Base-by-base conservation (phyloP, 2,113 vertebrate species). In the Proterorhinus semilunaris region DNA sequence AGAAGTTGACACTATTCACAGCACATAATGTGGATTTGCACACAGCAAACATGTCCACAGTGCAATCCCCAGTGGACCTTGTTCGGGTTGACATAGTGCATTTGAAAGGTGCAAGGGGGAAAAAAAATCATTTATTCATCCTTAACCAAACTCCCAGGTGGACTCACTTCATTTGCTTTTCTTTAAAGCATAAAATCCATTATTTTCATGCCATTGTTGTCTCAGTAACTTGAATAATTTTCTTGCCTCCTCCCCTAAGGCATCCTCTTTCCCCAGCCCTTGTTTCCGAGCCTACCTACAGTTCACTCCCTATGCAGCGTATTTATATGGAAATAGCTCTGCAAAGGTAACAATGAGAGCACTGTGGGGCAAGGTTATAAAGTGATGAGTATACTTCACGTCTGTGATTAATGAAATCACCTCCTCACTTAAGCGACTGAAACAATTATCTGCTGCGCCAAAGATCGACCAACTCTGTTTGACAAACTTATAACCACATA, bases 91-190 rank as follows among this genome's bases (percentile, higher is more conserved):
- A 74, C 71, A 50, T 55, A 62, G 76, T 73, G 62, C 8, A 57
- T 76, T 68, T 68, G 72, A 75, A 59, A 66, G 64, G 8, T 71
- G 62, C 27, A 27, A 43, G 62, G 8, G 13, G 59, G 61, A 15
- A 52, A 78, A 27, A 64, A 57, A 80, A 66, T 73, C 0, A 81
- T 87, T 69, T 81, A 78, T 83, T 87, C 73, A 51, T 79, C 63
- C 53, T 0, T 17, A 10, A 16, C 11, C 53, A 6, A 10, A 9
- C 21, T 70, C 75, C 58, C 67, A n/a, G 9, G 46, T 62, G 65
- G 62, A 70, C 68, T 75, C 62, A 77, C 66, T 49, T 78, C 45
- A 72, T 36, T 53, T 12, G 10, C 55, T 48, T 77, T 62, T 47
- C 55, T 62, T 44, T 21, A 21, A 49, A 58, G 46, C 59, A 68